Percentiles rank a stretch among this genome's conserved stretches.
Evolutionary conservation across 2,113 vertebrate species (phyloP).

Genomic region (Seriola rivoliana): DNA sequence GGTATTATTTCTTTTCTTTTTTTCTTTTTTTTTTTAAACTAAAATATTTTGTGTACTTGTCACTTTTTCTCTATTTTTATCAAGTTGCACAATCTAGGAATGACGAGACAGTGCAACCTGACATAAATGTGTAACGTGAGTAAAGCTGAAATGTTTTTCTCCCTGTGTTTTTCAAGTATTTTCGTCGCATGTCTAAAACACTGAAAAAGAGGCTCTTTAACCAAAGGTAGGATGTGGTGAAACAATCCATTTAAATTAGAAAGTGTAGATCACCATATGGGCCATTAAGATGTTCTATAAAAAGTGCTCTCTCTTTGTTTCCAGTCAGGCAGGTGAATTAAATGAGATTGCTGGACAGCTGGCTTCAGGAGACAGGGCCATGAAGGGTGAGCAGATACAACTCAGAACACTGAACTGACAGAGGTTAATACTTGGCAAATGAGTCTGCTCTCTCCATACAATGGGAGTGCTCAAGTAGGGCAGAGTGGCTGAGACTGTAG

Average conservation of each 20-base stretch:
- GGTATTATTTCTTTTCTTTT: too few relatives aligned
- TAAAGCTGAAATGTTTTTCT: background rate
- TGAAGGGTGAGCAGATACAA: constrained; percentile 48
- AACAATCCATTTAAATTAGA: constrained; percentile 11
- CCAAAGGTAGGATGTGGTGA: background rate
- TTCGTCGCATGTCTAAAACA: background rate
- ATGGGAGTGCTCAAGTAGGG: constrained; percentile 49
- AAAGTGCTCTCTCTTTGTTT: constrained; percentile 26
- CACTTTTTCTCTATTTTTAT: too few relatives aligned
- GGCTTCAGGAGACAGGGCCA: constrained; percentile 25
- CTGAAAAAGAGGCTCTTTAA: background rate
- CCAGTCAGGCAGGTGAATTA: constrained; percentile 40
- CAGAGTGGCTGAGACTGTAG: constrained; percentile 47
- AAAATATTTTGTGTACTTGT: too few relatives aligned
- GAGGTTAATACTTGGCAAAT: constrained; percentile 72
- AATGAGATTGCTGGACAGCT: constrained; percentile 51
- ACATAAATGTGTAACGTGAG: too few relatives aligned
- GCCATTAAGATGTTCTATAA: constrained; percentile 13
- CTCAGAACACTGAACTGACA: constrained; percentile 48
- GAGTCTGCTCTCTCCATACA: constrained; percentile 51
- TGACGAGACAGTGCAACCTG: too few relatives aligned
- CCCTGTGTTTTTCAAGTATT: background rate
- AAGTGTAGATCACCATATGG: background rate
- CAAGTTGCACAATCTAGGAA: too few relatives aligned
- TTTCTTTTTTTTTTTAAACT: too few relatives aligned